phyloP scores from a whole-genome alignment of 2,797 vertebrate species.

The Gymnoscopelus microlampas region DNA sequence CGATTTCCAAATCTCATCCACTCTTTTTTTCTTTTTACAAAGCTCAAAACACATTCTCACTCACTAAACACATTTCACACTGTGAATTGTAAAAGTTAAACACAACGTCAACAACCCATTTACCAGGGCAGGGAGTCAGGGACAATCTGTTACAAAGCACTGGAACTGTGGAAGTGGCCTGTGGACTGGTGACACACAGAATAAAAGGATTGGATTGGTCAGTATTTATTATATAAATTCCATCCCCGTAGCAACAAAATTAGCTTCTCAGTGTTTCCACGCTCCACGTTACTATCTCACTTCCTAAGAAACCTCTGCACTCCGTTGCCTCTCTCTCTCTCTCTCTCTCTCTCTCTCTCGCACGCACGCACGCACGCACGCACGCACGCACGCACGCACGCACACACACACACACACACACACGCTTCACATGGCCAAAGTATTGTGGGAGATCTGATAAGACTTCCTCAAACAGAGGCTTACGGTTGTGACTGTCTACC shows the following conservation, averaged over 20 bases:
- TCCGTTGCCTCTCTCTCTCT: slow-evolving; percentile 33
- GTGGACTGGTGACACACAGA: no score
- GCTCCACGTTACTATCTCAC: slow-evolving; percentile 64
- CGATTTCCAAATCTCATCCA: no score
- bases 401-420: slow-evolving; percentile 13
- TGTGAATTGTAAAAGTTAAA: no score
- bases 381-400: slow-evolving; percentile 25
- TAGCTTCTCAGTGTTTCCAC: slow-evolving; percentile 48
- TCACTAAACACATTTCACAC: no score
- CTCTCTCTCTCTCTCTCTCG: no score
- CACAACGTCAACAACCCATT: no score
- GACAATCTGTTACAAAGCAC: no score
- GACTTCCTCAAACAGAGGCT: slow-evolving; percentile 24
- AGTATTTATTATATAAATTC: slow-evolving; percentile 60
- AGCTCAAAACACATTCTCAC: no score
- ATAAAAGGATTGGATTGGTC: slow-evolving; percentile 54
- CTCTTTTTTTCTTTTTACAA: no score
- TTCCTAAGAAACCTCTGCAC: slow-evolving; percentile 59
- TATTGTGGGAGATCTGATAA: slow-evolving; percentile 39
- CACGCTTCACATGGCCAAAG: slow-evolving; percentile 22
- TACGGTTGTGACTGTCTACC: slow-evolving; percentile 11
- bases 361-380: slow-evolving; percentile 11
- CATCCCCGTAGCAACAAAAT: slow-evolving; percentile 57
- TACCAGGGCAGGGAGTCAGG: no score
- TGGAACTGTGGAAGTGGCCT: no score